A percentile compares a stretch with the other conserved stretches of the same genome.
phyloP scores from a whole-genome alignment of 2,888 invertebrate genomes.

The Podabrus alpinus region DNA sequence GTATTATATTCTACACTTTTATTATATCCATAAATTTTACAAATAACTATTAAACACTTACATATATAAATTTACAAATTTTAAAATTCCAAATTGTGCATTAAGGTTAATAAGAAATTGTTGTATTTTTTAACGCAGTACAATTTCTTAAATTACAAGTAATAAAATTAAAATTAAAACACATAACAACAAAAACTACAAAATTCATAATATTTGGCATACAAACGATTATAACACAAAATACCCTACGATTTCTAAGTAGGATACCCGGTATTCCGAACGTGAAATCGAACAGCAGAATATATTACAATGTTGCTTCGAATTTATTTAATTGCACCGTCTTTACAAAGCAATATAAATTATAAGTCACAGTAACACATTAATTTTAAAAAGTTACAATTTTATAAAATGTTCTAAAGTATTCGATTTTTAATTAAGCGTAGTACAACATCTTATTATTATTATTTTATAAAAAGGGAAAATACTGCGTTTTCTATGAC shows the following conservation, averaged over 20 bases:
- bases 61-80: constrained; percentile 56
- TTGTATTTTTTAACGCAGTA: constrained; percentile 6
- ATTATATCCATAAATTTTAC: constrained; percentile 24
- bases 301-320: not conserved
- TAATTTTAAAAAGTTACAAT: not conserved
- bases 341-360: constrained; percentile 1
- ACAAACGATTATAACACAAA: constrained; percentile 2
- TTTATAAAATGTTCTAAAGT: not conserved
- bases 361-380: not conserved
- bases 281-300: constrained; percentile 28
- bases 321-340: constrained; percentile 12
- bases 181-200: not conserved
- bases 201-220: not conserved
- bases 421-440: constrained; percentile 2
- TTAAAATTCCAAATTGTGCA: constrained; percentile 57
- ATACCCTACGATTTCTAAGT: constrained; percentile 36
- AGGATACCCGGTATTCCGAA: constrained; percentile 51
- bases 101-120: constrained; percentile 28
- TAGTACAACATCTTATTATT: not conserved
- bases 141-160: not conserved
- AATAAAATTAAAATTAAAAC: not conserved
- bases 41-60: constrained; percentile 34
- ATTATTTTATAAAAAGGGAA: not conserved
- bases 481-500: not conserved
- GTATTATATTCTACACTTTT: constrained; percentile 9